These are phyloP conservation scores for Lasioglossum calceatum DNA, from an alignment of 2,888 invertebrate species.

Conservation along the genomic window DNA sequence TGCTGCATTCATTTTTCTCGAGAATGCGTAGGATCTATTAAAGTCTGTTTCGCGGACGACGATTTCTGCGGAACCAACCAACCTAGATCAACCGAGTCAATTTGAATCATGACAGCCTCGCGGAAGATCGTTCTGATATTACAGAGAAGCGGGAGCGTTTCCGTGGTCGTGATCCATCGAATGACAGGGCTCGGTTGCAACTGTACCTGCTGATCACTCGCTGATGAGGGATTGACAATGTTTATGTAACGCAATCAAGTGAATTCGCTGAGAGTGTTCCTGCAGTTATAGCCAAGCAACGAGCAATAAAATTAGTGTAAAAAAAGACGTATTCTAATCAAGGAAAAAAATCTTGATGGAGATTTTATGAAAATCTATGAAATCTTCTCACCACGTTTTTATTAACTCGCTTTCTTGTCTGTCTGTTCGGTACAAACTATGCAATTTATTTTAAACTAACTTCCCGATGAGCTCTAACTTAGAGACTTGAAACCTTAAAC, in stretches of 20 bases:
- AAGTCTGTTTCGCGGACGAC: not conserved
- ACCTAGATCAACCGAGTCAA: slow-evolving; percentile 3
- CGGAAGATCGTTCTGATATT: slow-evolving; percentile 63
- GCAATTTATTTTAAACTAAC: too few species aligned
- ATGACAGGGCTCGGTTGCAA: slow-evolving; percentile 42
- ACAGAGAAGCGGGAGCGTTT: slow-evolving; percentile 58
- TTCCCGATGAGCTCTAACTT: too few species aligned
- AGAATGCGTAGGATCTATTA: not conserved
- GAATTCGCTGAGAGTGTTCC: not conserved
- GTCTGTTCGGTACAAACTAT: too few species aligned
- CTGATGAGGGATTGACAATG: not conserved
- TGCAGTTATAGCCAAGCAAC: not conserved
- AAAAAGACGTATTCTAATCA: too few species aligned
- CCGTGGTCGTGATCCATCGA: slow-evolving; percentile 68
- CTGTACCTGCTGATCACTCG: not conserved
- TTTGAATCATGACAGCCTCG: slow-evolving; percentile 3
- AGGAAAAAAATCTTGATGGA: not conserved
- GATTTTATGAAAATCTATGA: not conserved
- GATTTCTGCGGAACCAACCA: slow-evolving; percentile 13
- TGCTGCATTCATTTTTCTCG: not conserved
- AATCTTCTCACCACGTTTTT: too few species aligned
- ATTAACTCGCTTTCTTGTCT: too few species aligned
- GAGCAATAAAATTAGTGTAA: not conserved
- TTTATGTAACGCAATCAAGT: not conserved
- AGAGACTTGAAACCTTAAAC: too few species aligned